Evolutionary conservation across 2,888 invertebrate genomes (phyloP).

Genomic region (Phrixothrix hirtus): DNA sequence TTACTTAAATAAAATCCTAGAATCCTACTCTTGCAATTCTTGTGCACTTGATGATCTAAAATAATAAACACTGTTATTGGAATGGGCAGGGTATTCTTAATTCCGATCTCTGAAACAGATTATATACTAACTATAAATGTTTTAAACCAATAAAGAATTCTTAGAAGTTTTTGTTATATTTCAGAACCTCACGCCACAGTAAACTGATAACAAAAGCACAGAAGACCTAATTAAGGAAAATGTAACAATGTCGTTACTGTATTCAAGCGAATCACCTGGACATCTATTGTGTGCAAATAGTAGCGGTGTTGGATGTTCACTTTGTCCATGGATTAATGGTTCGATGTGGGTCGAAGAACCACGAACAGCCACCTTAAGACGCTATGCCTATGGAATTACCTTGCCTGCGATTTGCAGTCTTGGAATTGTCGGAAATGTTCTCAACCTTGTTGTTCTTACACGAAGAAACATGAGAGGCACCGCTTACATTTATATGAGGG

Average conservation of each 20-base stretch:
- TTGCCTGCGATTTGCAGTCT: conserved; percentile 71
- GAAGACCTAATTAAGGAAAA: conserved; percentile 15
- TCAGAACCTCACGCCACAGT: no score
- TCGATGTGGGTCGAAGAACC: conserved; percentile 60
- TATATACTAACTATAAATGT: no score
- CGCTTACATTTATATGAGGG: conserved; percentile 79
- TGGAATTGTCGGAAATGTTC: conserved; percentile 76
- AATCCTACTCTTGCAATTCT: no score
- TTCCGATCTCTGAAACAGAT: no score
- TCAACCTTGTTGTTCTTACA: conserved; percentile 78
- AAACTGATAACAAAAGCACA: no score
- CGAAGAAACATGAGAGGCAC: conserved; percentile 77
- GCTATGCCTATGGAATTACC: conserved; percentile 68
- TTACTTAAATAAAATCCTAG: no score
- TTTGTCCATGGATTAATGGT: conserved; percentile 48
- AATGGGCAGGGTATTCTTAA: no score
- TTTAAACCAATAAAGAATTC: no score
- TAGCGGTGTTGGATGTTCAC: conserved; percentile 45
- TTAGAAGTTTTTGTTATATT: no score
- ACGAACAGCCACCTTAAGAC: conserved; percentile 61
- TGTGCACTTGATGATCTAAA: no score
- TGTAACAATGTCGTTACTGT: conserved; percentile 51
- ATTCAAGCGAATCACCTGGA: conserved; percentile 52
- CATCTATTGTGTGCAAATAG: conserved; percentile 47
- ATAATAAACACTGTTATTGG: no score